Base-by-base conservation (phyloP, 2,113 vertebrate genomes). In the Cyanistes caeruleus region DNA sequence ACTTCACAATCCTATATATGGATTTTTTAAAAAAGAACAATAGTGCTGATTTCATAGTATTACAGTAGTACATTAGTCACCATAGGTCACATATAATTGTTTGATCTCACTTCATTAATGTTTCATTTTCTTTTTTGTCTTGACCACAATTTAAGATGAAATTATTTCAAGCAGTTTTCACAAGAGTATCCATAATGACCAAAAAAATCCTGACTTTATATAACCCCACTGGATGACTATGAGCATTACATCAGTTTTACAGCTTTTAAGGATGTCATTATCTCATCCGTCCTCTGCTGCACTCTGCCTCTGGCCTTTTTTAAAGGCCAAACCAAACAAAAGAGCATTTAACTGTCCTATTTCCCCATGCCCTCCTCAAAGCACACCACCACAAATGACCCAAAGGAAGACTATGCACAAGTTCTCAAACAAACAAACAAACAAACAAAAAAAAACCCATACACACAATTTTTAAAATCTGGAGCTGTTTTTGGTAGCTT, bases 251-350 rank as follows among this genome's bases (percentile, higher is more conserved):
- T 83, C 92, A 95, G 64, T 87, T 68, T 59, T 92, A 92, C 19
- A 55, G 84, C 87, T 96, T 94, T 93, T 77, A 96, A 80, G 75
- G 74, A 79, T 59, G 56, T 80, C 79, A 90, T 97, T 93, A 95
- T 85, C 88, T 95, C 85, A 75, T 85, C 43, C 68, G 58, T 67
- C 85, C 93, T 84, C 81, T 76, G 8, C 43, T 81, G 67, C 53
- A 78, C 91, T 95, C 68, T 86, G 59, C 89, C 77, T 92, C 70
- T 63, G 69, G 77, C 74, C 43, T 75, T 86, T 85, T 85, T 67
- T 72, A 77, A 89, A 86, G 62, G n/a, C n/a, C 69, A 89, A 75
- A 63, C 70, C n/a, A 63, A 93, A 90, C 49, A 90, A 55, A 51
- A 76, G 21, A 88, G 53, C 51, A 84, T 77, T 87, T 85, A 70